Evolutionary conservation across 1,140 invertebrate species (phyloP).

Genomic region (Lineus longissimus): DNA sequence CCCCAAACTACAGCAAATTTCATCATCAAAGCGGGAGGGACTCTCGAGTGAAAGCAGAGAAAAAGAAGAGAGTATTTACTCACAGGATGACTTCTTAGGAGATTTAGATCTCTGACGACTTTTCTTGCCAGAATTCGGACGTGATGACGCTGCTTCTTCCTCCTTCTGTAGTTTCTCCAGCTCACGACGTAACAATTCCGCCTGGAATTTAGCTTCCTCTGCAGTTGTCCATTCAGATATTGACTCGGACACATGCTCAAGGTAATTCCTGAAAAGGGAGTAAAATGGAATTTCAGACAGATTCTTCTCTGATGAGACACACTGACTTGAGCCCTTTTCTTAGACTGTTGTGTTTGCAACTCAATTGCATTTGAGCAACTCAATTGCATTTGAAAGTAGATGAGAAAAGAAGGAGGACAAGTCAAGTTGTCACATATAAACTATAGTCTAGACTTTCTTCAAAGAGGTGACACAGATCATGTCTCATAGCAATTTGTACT

Average conservation of each 20-base stretch:
- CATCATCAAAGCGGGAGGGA: too few relatives aligned
- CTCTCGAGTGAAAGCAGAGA: too few relatives aligned
- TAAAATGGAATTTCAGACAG: not conserved
- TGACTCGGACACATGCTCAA: slow-evolving; percentile 45
- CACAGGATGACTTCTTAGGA: slow-evolving; percentile 6
- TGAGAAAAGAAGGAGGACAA: not conserved
- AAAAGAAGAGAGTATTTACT: too few relatives aligned
- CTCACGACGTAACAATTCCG: slow-evolving; percentile 38
- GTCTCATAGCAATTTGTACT: too few relatives aligned
- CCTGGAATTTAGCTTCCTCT: slow-evolving; percentile 51
- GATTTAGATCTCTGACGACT: slow-evolving; percentile 16
- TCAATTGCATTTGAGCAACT: not conserved
- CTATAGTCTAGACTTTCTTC: too few relatives aligned
- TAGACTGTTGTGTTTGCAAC: not conserved
- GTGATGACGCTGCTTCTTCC: slow-evolving; percentile 29
- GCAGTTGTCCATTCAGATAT: slow-evolving; percentile 46
- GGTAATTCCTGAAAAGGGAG: slow-evolving; percentile 43
- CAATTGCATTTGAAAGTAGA: not conserved
- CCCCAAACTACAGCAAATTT: too few relatives aligned
- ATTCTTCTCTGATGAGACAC: not conserved
- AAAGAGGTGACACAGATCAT: too few relatives aligned
- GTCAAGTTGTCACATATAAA: too few relatives aligned
- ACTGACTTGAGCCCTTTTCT: not conserved
- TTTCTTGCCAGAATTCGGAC: slow-evolving; percentile 8
- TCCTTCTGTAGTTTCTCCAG: slow-evolving; percentile 40